These are phyloP conservation scores for Apamea anceps DNA, from an alignment of 2,888 invertebrate species.

Conservation along the genomic window DNA sequence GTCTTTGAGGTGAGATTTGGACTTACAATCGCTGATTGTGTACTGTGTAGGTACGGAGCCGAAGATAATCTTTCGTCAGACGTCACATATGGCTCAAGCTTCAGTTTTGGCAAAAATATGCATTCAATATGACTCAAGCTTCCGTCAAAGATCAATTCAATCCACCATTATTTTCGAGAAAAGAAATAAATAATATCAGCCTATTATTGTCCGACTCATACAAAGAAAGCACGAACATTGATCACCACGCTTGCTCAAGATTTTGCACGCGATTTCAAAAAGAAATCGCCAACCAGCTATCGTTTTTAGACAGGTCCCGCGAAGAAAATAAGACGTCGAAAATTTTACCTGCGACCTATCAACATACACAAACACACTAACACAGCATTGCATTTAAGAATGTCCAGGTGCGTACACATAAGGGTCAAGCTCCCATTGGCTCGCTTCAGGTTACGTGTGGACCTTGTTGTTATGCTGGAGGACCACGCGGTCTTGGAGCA, in stretches of 20 bases:
- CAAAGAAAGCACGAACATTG: neutral
- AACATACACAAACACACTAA: slow-evolving; percentile 32
- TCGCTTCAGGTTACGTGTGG: slow-evolving; percentile 77
- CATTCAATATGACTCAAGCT: neutral
- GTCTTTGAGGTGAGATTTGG: neutral
- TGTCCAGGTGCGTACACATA: slow-evolving; percentile 51
- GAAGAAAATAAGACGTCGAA: neutral
- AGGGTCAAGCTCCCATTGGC: slow-evolving; percentile 41
- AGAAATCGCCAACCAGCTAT: too few species aligned
- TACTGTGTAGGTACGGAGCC: too few species aligned
- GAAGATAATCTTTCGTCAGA: neutral
- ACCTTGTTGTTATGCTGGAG: slow-evolving; percentile 77
- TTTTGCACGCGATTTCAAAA: too few species aligned
- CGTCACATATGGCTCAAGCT: neutral
- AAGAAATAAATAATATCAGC: too few species aligned
- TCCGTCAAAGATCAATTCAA: neutral
- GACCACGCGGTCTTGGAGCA: slow-evolving; percentile 79
- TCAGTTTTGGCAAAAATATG: neutral
- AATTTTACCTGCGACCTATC: neutral
- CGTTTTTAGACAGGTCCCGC: too few species aligned
- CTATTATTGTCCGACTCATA: neutral
- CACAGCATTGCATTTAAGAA: slow-evolving; percentile 46
- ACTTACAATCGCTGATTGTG: neutral
- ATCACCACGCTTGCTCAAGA: neutral
- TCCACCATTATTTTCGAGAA: neutral